Evolutionary conservation across 2,113 vertebrate genomes (phyloP), one percentile per base, ranked within the genome.

Genomic region (Pluvialis apricaria): DNA sequence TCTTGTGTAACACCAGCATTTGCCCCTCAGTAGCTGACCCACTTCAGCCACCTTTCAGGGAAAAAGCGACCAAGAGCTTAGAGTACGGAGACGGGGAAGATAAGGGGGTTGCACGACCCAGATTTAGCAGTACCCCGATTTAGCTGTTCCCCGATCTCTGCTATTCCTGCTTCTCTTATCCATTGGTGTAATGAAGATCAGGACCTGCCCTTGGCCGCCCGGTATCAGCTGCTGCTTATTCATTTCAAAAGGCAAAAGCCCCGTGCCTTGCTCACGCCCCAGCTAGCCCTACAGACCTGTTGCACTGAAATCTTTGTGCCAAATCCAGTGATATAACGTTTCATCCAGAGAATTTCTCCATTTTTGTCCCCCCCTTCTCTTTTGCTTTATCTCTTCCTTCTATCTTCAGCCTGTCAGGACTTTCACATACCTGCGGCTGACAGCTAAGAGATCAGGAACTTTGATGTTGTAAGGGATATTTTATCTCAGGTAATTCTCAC

Each of bases 381-480:
- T 97, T 92, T 62, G 45, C 96, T 97, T 98, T 98, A 98, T 99
- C 98, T 98, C 95, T 92, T 96, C 96, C 68, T 70, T 97, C 97
- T 94, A 98, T 99, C 98, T 98, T 86, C 96, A 92, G 94, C 95
- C 96, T 98, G 98, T 98, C 98, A 97, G 96, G 85, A 92, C 96
- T 98, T 98, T 98, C 98, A 83, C 96, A 97, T 98, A 97, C 97
- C 97, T 97, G 95, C 32, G 81, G 94, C 92, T 98, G 97, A 98
- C 98, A 98, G 97, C 95, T 97, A 96, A 96, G 95, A 97, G 97
- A 97, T 90, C 78, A 90, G 82, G 66, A 92, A 97, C 98, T 99
- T 99, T 99, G 99, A 99, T 98, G 98, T 99, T 97, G 96, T 97
- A 97, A 98, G 98, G 96, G 98, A 97, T 95, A 98, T 98, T 99